Percentiles rank a stretch among this genome's conserved stretches.
Conservation (phyloP, 2,888 invertebrate species). For the Rhodophaea formosa region DNA sequence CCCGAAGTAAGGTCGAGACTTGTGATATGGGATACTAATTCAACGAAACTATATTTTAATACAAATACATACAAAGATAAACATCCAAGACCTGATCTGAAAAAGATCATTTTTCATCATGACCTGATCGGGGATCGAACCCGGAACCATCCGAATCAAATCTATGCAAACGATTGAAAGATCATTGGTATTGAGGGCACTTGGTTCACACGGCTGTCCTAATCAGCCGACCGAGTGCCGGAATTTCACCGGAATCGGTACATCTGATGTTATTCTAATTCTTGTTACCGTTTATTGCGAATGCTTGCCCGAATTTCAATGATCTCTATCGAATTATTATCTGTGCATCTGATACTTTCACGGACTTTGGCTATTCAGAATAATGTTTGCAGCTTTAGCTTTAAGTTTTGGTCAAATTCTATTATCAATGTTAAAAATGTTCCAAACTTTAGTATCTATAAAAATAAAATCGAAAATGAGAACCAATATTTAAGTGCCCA, state of each 20-base stretch:
- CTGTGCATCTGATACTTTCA: slow-evolving; percentile 20
- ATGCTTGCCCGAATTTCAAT: slow-evolving; percentile 21
- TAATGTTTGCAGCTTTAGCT: background rate
- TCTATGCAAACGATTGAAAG: slow-evolving; percentile 30
- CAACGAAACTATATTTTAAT: too few relatives aligned
- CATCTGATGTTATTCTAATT: slow-evolving; percentile 44
- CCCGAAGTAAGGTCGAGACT: too few relatives aligned
- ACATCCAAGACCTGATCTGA: too few relatives aligned
- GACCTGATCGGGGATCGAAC: too few relatives aligned
- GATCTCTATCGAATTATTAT: slow-evolving; percentile 35
- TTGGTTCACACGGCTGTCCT: slow-evolving; percentile 50
- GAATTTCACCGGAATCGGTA: slow-evolving; percentile 44
- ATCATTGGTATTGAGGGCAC: slow-evolving; percentile 37
- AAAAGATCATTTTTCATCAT: too few relatives aligned
- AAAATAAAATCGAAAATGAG: too few relatives aligned
- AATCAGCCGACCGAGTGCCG: slow-evolving; percentile 38
- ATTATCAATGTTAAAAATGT: too few relatives aligned
- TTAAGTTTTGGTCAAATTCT: too few relatives aligned
- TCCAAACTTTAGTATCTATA: too few relatives aligned
- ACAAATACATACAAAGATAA: too few relatives aligned
- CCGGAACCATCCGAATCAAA: slow-evolving; percentile 21
- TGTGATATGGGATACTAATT: too few relatives aligned
- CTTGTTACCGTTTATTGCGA: slow-evolving; percentile 27
- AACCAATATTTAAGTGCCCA: too few relatives aligned
- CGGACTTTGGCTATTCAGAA: background rate